These are phyloP conservation scores for Phoxinus dragarum DNA, from an alignment of 2,797 vertebrate genomes.

Conservation along the genomic window DNA sequence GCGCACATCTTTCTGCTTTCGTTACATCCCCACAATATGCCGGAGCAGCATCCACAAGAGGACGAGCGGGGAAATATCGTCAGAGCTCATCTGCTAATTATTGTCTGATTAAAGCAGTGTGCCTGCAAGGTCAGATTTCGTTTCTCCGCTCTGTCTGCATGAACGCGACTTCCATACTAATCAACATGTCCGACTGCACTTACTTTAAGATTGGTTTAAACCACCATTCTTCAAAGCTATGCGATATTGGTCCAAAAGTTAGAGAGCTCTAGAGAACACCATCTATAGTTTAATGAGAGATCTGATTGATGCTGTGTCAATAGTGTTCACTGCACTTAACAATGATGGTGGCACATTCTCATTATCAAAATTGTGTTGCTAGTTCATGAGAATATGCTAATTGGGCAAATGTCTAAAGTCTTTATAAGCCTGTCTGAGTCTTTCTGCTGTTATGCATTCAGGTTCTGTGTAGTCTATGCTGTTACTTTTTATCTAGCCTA, in stretches of 20 bases:
- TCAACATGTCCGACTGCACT: constrained; percentile 32
- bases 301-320: constrained; percentile 42
- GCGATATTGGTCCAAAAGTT: constrained; percentile 3
- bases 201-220: constrained; percentile 28
- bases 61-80: constrained; percentile 42
- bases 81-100: constrained; percentile 56
- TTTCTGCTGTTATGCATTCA: background rate
- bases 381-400: constrained; percentile 35
- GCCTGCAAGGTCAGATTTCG: constrained; percentile 46
- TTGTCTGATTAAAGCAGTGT: constrained; percentile 55
- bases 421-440: background rate
- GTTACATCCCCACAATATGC: constrained; percentile 44
- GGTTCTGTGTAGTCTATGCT: background rate
- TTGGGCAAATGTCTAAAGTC: background rate
- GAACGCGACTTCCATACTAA: constrained; percentile 47
- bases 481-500: background rate
- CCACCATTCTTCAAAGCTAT: constrained; percentile 22
- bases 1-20: constrained; percentile 16
- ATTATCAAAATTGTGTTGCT: constrained; percentile 20
- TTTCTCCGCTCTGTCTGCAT: constrained; percentile 16
- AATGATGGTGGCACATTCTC: constrained; percentile 17
- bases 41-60: constrained; percentile 31
- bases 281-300: constrained; percentile 5
- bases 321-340: constrained; percentile 33
- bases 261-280: background rate